phyloP scores from a whole-genome alignment of 1,140 invertebrate genomes.

The Tachypleus tridentatus region DNA sequence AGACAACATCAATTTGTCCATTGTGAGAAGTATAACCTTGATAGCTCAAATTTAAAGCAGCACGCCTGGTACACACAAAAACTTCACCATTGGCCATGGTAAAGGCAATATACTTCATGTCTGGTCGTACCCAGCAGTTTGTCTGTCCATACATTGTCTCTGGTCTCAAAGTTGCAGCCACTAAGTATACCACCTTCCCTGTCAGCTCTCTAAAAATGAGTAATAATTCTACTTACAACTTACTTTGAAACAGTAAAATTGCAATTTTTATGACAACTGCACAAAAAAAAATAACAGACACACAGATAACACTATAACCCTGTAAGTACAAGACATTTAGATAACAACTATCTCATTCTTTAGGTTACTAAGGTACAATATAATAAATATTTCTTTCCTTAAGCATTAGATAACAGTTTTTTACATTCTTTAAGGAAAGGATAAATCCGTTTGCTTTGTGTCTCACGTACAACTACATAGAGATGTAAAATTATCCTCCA shows the following conservation, averaged over 20 bases:
- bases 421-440: no score
- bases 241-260: not conserved
- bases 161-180: constrained; percentile 93
- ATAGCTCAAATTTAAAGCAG: constrained; percentile 91
- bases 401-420: no score
- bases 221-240: not conserved
- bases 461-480: no score
- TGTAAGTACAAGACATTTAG: no score
- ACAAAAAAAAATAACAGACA: no score
- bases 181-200: constrained; percentile 59
- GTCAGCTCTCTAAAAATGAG: constrained; percentile 38
- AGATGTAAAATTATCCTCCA: no score
- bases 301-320: no score
- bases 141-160: constrained; percentile 99
- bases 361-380: no score
- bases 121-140: constrained; percentile 95
- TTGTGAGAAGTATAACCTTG: constrained; percentile 77
- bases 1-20: constrained; percentile 58
- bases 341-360: no score
- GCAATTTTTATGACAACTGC: not conserved
- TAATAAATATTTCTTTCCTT: no score
- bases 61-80: constrained; percentile 72
- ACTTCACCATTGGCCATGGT: constrained; percentile 51
- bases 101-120: constrained; percentile 85
- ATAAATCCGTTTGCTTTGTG: no score